These are phyloP conservation scores for Mormyrus hasselquistii DNA, from an alignment of 2,797 vertebrate genomes.

Conservation along the genomic window DNA sequence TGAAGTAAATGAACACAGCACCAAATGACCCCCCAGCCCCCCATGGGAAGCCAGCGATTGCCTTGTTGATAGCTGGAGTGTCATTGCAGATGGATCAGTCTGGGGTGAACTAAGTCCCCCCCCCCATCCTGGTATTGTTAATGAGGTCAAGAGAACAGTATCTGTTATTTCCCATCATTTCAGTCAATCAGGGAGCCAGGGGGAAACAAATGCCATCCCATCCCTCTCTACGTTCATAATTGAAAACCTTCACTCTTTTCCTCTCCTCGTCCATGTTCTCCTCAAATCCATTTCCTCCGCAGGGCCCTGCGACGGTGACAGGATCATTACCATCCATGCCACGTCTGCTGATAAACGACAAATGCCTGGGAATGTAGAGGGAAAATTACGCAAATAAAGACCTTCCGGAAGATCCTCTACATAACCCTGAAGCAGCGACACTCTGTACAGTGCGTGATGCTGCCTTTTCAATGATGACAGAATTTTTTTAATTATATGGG, in stretches of 20 bases:
- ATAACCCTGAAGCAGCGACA: neutral
- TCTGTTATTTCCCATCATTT: neutral
- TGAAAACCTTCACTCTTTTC: conserved; percentile 16
- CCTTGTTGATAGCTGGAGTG: neutral
- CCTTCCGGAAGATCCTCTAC: neutral
- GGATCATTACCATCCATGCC: conserved; percentile 7
- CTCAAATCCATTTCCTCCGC: conserved; percentile 2
- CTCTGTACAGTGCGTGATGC: neutral
- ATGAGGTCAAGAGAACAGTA: conserved; percentile 13
- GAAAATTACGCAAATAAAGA: neutral
- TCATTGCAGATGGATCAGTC: neutral
- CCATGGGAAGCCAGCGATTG: neutral
- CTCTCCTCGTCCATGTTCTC: neutral
- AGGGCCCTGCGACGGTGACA: neutral
- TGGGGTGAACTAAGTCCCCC: neutral
- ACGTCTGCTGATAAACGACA: neutral
- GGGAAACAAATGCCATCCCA: neutral
- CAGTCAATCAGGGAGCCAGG: neutral
- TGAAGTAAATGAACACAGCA: neutral
- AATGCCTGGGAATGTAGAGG: neutral
- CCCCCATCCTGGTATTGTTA: neutral
- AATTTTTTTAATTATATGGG: neutral
- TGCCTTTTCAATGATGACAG: neutral
- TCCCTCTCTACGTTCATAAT: conserved; percentile 2
- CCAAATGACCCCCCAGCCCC: neutral